Percentiles rank a stretch among this genome's conserved stretches.
These are phyloP conservation scores for Zaprionus vittiger DNA, from an alignment of 1,140 invertebrate species.

Conservation along the genomic window DNA sequence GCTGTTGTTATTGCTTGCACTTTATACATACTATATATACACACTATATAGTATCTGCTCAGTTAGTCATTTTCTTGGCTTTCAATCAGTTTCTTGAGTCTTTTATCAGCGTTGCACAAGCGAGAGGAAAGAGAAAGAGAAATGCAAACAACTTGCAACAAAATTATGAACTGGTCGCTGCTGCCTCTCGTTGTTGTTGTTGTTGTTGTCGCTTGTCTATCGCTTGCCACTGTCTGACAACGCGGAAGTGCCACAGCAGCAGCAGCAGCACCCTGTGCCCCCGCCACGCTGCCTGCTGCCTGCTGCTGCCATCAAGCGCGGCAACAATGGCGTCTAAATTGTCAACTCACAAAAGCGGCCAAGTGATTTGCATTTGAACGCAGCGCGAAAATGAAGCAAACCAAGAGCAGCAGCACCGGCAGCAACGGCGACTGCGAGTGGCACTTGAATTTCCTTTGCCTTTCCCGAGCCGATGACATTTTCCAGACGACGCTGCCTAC, in stretches of 20 bases:
- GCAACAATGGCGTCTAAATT: constrained; percentile 77
- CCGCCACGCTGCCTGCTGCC: neutral
- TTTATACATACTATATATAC: neutral
- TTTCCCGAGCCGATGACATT: constrained; percentile 60
- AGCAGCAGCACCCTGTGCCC: constrained; percentile 9
- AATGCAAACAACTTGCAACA: constrained; percentile 49
- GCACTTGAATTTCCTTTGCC: constrained; percentile 76
- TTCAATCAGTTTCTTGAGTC: neutral
- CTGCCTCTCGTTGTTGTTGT: constrained; percentile 1
- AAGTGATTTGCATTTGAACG: constrained; percentile 81
- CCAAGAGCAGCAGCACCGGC: constrained; percentile 27
- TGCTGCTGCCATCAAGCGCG: constrained; percentile 17
- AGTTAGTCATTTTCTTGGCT: neutral
- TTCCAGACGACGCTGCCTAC: constrained; percentile 63
- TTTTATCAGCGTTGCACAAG: constrained; percentile 24
- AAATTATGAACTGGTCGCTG: constrained; percentile 44
- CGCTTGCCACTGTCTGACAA: constrained; percentile 69
- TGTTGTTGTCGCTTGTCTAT: constrained; percentile 65
- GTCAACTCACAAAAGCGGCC: constrained; percentile 80
- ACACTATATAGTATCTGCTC: neutral
- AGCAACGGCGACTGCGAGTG: constrained; percentile 28
- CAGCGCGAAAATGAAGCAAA: constrained; percentile 75
- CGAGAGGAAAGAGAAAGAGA: constrained; percentile 12
- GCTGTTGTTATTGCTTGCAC: neutral
- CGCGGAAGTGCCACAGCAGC: constrained; percentile 73